phyloP scores from a whole-genome alignment of 2,888 invertebrate genomes.

The Physocephala rufipes region DNA sequence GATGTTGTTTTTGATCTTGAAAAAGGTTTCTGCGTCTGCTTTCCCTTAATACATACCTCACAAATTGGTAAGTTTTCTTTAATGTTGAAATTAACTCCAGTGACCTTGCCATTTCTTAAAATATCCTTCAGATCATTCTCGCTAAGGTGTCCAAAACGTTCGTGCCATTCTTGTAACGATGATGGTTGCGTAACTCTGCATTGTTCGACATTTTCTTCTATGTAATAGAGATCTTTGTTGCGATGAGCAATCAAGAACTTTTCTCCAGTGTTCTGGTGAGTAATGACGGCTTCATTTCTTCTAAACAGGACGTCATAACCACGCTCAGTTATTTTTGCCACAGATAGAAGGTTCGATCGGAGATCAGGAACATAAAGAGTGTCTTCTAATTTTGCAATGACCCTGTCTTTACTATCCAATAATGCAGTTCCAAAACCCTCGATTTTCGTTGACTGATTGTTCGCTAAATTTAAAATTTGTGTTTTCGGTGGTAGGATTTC shows the following conservation, averaged over 20 bases:
- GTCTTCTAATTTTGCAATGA: not conserved
- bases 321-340: not conserved
- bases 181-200: not conserved
- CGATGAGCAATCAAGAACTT: constrained; percentile 6
- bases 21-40: constrained; percentile 33
- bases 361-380: not conserved
- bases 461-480: no score
- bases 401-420: no score
- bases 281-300: not conserved
- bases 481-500: no score
- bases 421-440: not conserved
- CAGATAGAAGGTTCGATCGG: not conserved
- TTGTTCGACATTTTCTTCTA: not conserved
- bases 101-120: no score
- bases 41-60: no score
- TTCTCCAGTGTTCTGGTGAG: not conserved
- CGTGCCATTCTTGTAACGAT: constrained; percentile 32
- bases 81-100: no score
- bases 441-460: not conserved
- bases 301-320: not conserved
- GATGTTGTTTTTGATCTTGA: not conserved
- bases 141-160: constrained; percentile 37
- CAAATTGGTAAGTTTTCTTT: constrained; percentile 41
- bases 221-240: not conserved
- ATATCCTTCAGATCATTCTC: no score